phyloP scores from a whole-genome alignment of 2,113 vertebrate species.

The Pangasianodon hypophthalmus region DNA sequence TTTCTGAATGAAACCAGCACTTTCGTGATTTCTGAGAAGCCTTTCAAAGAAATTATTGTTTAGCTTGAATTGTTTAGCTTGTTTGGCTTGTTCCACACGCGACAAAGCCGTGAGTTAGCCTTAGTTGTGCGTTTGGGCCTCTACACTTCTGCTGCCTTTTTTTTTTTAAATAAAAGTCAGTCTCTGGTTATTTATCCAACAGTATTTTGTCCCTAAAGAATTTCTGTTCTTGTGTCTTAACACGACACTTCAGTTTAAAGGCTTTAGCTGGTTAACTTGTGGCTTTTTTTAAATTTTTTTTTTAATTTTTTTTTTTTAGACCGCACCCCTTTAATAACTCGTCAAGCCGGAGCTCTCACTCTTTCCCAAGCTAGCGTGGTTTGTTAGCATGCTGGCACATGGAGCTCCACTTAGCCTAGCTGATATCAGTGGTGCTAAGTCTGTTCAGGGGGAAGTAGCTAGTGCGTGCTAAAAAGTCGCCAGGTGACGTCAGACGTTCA shows the following conservation, averaged over 20 bases:
- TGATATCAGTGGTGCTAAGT: not conserved
- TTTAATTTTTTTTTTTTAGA: not conserved
- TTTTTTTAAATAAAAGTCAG: not conserved
- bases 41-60: not conserved
- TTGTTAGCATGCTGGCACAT: not conserved
- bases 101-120: not conserved
- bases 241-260: not conserved
- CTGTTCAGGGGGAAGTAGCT: not conserved
- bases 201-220: not conserved
- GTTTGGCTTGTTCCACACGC: not conserved
- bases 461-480: not conserved
- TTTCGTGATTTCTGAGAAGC: not conserved
- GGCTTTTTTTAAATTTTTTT: not conserved
- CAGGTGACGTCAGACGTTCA: not conserved
- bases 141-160: not conserved
- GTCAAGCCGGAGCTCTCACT: not conserved
- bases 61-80: no score
- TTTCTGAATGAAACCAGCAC: not conserved
- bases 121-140: not conserved
- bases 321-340: constrained; percentile 28
- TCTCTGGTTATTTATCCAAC: not conserved
- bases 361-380: not conserved
- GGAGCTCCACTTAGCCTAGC: not conserved
- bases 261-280: not conserved
- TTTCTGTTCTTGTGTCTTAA: not conserved